Percentiles rank a stretch among this genome's conserved stretches.
phyloP scores from a whole-genome alignment of 2,797 vertebrate genomes.

The Emys orbicularis region DNA sequence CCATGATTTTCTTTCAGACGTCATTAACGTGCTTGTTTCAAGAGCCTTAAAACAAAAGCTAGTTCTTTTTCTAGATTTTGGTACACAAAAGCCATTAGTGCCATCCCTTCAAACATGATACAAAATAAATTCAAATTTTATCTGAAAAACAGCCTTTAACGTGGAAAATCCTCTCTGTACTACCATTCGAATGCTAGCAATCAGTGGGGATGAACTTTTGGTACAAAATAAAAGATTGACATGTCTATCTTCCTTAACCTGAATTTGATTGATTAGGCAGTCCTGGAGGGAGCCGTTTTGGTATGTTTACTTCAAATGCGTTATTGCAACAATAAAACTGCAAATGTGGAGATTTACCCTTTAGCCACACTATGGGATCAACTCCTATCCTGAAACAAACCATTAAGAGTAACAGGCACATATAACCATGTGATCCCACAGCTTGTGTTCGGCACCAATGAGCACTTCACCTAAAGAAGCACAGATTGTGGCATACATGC shows the following conservation, averaged over 20 bases:
- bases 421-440: accelerated
- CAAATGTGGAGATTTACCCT: accelerated
- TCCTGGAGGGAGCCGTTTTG: not conserved
- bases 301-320: not conserved
- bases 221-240: accelerated
- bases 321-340: not conserved
- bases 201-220: not conserved
- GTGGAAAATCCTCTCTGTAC: not conserved
- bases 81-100: not conserved
- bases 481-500: not conserved
- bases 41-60: not conserved
- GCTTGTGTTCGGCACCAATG: not conserved
- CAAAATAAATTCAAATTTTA: not conserved
- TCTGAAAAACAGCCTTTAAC: not conserved
- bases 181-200: not conserved
- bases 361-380: accelerated
- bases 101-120: not conserved
- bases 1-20: accelerated
- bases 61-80: not conserved
- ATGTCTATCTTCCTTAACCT: not conserved
- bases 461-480: not conserved
- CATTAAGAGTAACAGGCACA: accelerated
- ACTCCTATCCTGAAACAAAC: not conserved
- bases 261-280: not conserved
- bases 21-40: not conserved